Evolutionary conservation across 1,140 invertebrate genomes (phyloP).

Genomic region (Euwallacea fornicatus): DNA sequence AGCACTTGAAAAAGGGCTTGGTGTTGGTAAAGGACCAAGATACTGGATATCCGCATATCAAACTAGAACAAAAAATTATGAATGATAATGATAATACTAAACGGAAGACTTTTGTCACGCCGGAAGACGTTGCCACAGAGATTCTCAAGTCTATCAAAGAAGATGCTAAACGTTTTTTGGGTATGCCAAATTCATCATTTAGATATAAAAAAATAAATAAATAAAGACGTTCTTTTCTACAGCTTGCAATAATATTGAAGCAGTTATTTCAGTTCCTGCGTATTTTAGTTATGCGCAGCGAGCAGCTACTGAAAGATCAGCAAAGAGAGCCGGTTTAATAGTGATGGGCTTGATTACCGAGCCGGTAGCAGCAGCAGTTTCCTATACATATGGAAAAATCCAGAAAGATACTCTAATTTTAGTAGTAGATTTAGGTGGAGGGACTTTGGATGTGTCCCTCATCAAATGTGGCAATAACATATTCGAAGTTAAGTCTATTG

Average conservation of each 20-base stretch:
- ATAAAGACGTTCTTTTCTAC: not conserved
- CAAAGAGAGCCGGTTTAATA: slow-evolving; percentile 59
- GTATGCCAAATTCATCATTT: not conserved
- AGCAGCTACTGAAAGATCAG: slow-evolving; percentile 19
- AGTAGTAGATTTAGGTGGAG: slow-evolving; percentile 67
- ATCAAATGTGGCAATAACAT: slow-evolving; percentile 75
- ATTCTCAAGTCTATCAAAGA: slow-evolving; percentile 23
- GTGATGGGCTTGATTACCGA: slow-evolving; percentile 66
- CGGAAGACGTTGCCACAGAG: slow-evolving; percentile 24
- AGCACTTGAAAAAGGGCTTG: not conserved
- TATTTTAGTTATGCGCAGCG: slow-evolving; percentile 28
- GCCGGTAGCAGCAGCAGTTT: slow-evolving; percentile 68
- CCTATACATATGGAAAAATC: slow-evolving; percentile 55
- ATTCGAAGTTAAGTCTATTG: slow-evolving; percentile 69
- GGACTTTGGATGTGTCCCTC: slow-evolving; percentile 77
- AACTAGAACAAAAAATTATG: not conserved
- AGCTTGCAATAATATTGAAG: slow-evolving; percentile 7
- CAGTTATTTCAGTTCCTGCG: slow-evolving; percentile 28
- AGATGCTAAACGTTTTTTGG: too few relatives aligned
- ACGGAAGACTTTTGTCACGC: slow-evolving; percentile 11
- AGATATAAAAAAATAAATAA: too few relatives aligned
- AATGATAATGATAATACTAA: not conserved
- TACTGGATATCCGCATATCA: not conserved
- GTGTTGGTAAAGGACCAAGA: not conserved
- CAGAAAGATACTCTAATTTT: slow-evolving; percentile 54